Conservation (phyloP, 2,113 vertebrate genomes). For the Colaptes auratus region DNA sequence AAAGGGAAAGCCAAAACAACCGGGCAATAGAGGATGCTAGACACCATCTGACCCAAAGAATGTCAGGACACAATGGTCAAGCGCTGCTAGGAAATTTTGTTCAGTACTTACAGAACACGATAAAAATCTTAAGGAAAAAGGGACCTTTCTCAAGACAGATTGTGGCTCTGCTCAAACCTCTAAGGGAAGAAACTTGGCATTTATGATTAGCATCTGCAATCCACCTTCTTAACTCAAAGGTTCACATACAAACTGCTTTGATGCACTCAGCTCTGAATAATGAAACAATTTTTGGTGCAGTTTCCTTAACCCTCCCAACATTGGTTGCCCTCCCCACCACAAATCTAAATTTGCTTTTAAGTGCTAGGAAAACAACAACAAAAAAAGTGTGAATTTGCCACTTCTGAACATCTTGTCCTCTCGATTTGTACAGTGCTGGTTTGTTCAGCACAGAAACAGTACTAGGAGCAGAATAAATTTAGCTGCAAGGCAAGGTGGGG, state of each 20-base stretch:
- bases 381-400: slow-evolving; percentile 51
- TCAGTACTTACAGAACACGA: neutral
- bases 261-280: neutral
- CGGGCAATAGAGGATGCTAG: neutral
- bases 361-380: slow-evolving; percentile 34
- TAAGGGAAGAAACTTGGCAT: neutral
- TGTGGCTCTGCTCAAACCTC: accelerated
- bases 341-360: slow-evolving; percentile 54
- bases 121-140: neutral
- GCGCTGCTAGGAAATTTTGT: neutral
- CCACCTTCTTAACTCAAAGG: neutral
- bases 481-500: neutral
- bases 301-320: neutral
- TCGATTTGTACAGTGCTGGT: slow-evolving; percentile 35
- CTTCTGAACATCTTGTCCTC: slow-evolving; percentile 70
- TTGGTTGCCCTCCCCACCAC: neutral
- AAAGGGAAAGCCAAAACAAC: neutral
- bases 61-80: neutral
- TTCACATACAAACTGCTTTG: slow-evolving; percentile 1
- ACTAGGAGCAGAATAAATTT: slow-evolving; percentile 45
- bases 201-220: neutral
- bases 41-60: neutral
- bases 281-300: neutral
- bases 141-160: neutral
- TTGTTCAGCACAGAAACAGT: slow-evolving; percentile 28